Evolutionary conservation across 1,140 invertebrate genomes (phyloP).

Genomic region (Drosophila chauvacae): DNA sequence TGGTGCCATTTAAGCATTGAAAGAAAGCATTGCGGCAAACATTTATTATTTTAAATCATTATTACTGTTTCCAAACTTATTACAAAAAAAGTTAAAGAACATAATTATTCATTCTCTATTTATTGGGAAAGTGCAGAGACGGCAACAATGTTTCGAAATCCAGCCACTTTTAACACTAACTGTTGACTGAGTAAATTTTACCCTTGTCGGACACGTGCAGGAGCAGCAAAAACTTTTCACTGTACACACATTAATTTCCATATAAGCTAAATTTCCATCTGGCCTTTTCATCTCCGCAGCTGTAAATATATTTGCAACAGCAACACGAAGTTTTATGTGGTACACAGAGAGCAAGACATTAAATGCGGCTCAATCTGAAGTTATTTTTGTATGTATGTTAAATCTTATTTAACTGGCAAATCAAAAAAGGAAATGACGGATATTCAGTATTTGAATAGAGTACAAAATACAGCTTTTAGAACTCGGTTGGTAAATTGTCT

Average conservation of each 20-base stretch:
- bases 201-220: constrained; percentile 35
- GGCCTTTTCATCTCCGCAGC: constrained; percentile 39
- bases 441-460: not conserved
- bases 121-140: not conserved
- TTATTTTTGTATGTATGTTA: not conserved
- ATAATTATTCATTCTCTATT: not conserved
- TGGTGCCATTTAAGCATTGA: not conserved
- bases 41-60: not conserved
- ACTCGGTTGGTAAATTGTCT: not conserved
- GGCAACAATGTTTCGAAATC: not conserved
- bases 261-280: constrained; percentile 65
- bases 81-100: not conserved
- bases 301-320: constrained; percentile 47
- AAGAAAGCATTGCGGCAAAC: not conserved
- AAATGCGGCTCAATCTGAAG: not conserved
- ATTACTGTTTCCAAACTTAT: not conserved
- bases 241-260: constrained; percentile 63
- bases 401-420: not conserved
- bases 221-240: constrained; percentile 49
- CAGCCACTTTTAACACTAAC: constrained; percentile 16
- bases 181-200: constrained; percentile 52
- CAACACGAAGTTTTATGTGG: constrained; percentile 19
- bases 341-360: not conserved
- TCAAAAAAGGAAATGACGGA: too few species aligned
- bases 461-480: too few species aligned